Conservation (phyloP, 2,113 vertebrate species). For the Xyrauchen texanus region DNA sequence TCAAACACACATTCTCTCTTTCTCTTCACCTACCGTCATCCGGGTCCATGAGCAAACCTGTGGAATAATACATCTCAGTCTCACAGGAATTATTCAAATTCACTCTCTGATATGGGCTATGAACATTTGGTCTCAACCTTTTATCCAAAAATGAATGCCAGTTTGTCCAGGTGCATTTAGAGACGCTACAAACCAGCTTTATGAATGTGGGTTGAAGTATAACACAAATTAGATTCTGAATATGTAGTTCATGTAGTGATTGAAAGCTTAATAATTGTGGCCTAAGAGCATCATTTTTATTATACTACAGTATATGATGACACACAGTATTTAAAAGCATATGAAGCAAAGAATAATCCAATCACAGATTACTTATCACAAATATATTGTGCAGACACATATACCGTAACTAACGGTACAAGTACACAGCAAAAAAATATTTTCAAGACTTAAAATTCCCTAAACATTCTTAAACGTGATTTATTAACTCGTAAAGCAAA, state of each 20-base stretch:
- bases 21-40: conserved; percentile 74
- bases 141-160: not conserved
- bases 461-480: no score
- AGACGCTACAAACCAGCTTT: not conserved
- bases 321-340: no score
- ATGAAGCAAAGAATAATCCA: no score
- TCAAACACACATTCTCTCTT: conserved; percentile 6
- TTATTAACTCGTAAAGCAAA: no score
- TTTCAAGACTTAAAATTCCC: no score
- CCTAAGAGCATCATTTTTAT: no score
- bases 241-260: not conserved
- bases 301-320: no score
- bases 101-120: not conserved
- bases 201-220: not conserved
- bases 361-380: no score
- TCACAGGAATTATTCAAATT: conserved; percentile 28
- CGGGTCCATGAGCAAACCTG: conserved; percentile 78
- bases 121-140: not conserved
- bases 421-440: no score
- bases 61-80: conserved; percentile 69
- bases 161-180: not conserved
- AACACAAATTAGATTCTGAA: not conserved
- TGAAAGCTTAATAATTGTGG: no score
- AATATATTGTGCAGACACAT: no score
- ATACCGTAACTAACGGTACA: no score